phyloP scores from a whole-genome alignment of 2,888 invertebrate genomes.

The Thera britannica region DNA sequence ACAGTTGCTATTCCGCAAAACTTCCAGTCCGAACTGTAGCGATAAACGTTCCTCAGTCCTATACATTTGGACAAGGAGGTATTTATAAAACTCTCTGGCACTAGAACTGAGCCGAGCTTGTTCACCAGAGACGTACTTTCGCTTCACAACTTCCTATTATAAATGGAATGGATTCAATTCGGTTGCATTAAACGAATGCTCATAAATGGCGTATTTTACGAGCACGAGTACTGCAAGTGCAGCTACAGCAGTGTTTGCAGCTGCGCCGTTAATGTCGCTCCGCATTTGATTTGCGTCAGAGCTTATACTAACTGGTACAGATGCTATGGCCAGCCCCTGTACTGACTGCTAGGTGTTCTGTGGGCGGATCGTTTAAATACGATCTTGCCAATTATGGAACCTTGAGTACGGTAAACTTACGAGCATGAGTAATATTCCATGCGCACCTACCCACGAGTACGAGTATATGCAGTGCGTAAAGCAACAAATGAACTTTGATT shows the following conservation, averaged over 20 bases:
- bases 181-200: conserved; percentile 23
- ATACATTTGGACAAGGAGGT: conserved; percentile 3
- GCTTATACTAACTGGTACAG: not conserved
- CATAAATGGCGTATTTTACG: conserved; percentile 26
- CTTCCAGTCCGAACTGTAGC: conserved; percentile 1
- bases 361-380: not conserved
- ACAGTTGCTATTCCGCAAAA: not conserved
- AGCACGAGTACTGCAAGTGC: conserved; percentile 15
- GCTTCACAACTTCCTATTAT: conserved; percentile 22
- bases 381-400: not conserved
- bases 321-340: not conserved
- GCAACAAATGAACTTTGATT: too few species aligned
- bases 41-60: not conserved
- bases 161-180: conserved; percentile 24
- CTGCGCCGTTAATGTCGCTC: conserved; percentile 7
- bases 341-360: not conserved
- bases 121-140: conserved; percentile 9
- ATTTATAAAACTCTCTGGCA: conserved; percentile 6
- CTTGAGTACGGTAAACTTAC: not conserved
- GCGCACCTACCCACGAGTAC: too few species aligned
- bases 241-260: conserved; percentile 13
- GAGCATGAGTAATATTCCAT: too few species aligned
- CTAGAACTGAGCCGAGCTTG: not conserved
- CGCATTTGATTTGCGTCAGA: conserved; percentile 1
- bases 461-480: too few species aligned